Evolutionary conservation across 2,113 vertebrate species (phyloP), one percentile per base, ranked within the genome.

Genomic region (Dipodomys merriami): DNA sequence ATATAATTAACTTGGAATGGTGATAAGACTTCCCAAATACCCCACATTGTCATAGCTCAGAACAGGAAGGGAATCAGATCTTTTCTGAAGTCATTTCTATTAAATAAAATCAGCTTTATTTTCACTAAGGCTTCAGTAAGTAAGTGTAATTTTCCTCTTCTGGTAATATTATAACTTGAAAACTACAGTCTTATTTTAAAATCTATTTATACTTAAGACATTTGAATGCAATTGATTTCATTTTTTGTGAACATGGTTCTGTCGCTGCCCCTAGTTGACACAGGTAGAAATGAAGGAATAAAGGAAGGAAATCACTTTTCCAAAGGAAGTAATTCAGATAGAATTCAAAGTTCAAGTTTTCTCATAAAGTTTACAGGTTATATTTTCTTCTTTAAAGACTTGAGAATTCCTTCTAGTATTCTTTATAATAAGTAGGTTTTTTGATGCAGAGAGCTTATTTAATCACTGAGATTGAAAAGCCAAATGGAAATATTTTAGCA

Each of bases 401-500:
- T 65, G 22, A 39, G 57, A 62, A 78, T 60, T 83, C 6, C 12
- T 80, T 90, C 39, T 7, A 20, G 19, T 12, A 44, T 16, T 35
- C 25, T 46, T 57, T n/a, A 27, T 49, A 88, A 79, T 3, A 90
- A 65, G 83, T 91, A 60, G 20, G 73, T 72, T 88, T 84, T 69
- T 91, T 71, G 33, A 13, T 85, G 39, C 62, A 65, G 35, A 92
- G 77, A 94, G 64, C 18, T 77, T 80, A 33, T 33, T 22, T 91
- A 92, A 91, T 89, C 53, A 87, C 64, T 74, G 22, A 91, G 64
- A 78, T 77, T 91, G n/a, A 96, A 95, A 79, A 92, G 57, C 57
- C 83, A 91, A 95, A 79, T 73, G 76, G 90, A 87, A 91, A 77
- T 95, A 96, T 89, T 83, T 94, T 79, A 91, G 30, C 77, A 86